Conservation (phyloP, 2,113 vertebrate genomes). For the Cheirogaleus medius region DNA sequence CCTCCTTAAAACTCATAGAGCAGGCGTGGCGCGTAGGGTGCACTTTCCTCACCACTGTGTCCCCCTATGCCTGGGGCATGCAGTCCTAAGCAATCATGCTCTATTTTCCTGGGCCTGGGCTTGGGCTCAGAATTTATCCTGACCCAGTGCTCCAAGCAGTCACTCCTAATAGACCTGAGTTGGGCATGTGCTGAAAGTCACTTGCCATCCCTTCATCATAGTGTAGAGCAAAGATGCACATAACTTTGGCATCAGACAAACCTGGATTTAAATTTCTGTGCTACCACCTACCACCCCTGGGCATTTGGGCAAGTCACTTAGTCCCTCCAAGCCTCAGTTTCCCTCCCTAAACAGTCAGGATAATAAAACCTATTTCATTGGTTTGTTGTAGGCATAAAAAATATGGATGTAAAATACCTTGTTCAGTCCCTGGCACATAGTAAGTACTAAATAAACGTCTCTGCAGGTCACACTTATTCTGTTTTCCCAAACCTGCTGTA, state of each 20-base stretch:
- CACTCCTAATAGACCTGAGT: not conserved
- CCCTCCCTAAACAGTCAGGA: not conserved
- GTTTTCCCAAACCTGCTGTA: not conserved
- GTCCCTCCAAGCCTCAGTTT: not conserved
- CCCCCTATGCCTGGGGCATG: not conserved
- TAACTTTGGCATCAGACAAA: not conserved
- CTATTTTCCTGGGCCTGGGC: not conserved
- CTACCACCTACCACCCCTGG: not conserved
- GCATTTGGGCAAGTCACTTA: not conserved
- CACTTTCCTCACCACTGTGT: not conserved
- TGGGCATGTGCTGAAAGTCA: not conserved
- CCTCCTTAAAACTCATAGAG: not conserved
- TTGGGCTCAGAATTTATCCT: not conserved
- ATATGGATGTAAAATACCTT: not conserved
- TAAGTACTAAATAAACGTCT: not conserved
- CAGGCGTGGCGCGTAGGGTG: accelerated
- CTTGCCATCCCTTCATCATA: not conserved
- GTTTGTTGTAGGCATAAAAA: not conserved
- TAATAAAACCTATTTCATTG: not conserved
- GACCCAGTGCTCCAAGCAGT: not conserved
- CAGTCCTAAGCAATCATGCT: not conserved
- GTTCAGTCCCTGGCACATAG: not conserved
- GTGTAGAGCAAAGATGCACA: not conserved
- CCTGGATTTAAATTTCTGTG: not conserved
- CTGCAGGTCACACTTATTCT: not conserved